Conservation (phyloP, 2,113 vertebrate genomes). For the Ahaetulla prasina region DNA sequence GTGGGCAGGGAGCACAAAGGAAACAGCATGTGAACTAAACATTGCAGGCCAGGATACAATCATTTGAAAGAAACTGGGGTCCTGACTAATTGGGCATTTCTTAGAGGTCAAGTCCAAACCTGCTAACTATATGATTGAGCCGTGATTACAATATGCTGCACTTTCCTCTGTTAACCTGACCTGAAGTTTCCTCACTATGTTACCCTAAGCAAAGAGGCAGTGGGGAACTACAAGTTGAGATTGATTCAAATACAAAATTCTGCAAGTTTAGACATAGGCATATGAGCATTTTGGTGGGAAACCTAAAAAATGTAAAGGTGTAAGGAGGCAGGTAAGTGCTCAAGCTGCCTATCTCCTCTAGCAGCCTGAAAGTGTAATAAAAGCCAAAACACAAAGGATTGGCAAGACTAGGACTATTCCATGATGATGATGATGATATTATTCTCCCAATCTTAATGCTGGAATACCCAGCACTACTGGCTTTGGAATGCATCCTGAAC, state of each 20-base stretch:
- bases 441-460: neutral
- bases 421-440: too few relatives aligned
- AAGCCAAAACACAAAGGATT: neutral
- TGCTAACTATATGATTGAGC: neutral
- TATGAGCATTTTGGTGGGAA: neutral
- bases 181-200: neutral
- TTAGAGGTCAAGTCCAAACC: neutral
- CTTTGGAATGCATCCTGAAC: neutral
- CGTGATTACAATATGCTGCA: neutral
- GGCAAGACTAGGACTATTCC: neutral
- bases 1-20: neutral
- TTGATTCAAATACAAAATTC: neutral
- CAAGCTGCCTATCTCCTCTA: neutral
- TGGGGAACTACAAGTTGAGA: neutral
- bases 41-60: neutral
- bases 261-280: neutral
- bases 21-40: neutral
- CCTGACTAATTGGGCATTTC: neutral
- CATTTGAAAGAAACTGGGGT: neutral
- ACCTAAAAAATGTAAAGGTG: neutral
- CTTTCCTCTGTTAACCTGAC: neutral
- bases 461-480: neutral
- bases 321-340: neutral
- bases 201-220: neutral
- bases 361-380: neutral